Base-by-base conservation (phyloP, 2,113 vertebrate genomes). In the Callionymus lyra region DNA sequence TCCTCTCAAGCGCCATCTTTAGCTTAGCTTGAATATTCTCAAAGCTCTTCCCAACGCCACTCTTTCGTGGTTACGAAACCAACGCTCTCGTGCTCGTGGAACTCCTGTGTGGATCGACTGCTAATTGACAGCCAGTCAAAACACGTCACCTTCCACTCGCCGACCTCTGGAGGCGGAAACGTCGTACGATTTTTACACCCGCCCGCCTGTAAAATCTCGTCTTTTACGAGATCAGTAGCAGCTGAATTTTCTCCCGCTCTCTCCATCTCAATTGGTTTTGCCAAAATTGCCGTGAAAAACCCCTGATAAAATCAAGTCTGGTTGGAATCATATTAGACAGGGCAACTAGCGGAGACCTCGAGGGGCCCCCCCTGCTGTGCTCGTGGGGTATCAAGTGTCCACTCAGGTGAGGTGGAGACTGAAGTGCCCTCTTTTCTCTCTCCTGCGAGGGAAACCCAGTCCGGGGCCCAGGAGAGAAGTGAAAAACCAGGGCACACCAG, bases 101-200 rank as follows among this genome's bases (percentile, higher is more conserved):
- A 18, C 60, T 79, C 63, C 47, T 72, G 66, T 76, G 73, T 75
- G 75, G 79, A 82, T 74, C 74, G 80, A 74, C 79, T 72, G 79
- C 68, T 81, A 84, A 84, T 81, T 83, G 81, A 83, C 83, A 85
- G 72, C 65, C 72, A 85, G 81, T 84, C 82, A 86, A 80, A 86
- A 87, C 79, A 84, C 66, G 61, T 77, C 72, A 62, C 71, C 70
- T 76, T 65, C 44, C 44, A 44, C 47, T 38, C 10, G 50, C 52
- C 61, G 18, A 33, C 55, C 15, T 44, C 53, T 58, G 41, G 50
- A 57, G 74, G 52, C 72, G 56, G 41, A 56, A 58, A 63, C 45
- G 15, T 67, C 56, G 62, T 67, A 72, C 73, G 74, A 80, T 82
- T 56, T 65, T 63, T 57, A 73, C 60, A 69, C 68, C 59, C 50